These are phyloP conservation scores for Eretmochelys imbricata DNA, from an alignment of 2,113 vertebrate species.

Conservation along the genomic window DNA sequence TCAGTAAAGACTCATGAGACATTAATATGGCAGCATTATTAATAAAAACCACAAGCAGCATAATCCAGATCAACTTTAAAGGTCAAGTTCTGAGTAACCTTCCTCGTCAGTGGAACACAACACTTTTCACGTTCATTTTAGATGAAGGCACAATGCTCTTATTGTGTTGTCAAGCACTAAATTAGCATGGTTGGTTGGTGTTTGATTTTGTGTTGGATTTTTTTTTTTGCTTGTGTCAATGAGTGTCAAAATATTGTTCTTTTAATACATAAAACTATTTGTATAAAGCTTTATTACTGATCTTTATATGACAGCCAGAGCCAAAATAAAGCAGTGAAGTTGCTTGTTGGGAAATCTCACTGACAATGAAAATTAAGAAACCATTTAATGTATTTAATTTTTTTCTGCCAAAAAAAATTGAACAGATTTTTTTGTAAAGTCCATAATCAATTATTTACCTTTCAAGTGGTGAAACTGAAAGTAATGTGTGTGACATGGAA, in stretches of 20 bases:
- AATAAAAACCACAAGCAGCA: constrained; percentile 50
- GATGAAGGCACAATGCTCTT: constrained; percentile 68
- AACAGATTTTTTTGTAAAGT: constrained; percentile 42
- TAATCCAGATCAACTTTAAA: constrained; percentile 56
- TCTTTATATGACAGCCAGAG: constrained; percentile 79
- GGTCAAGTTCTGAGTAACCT: constrained; percentile 50
- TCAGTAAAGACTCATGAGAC: constrained; percentile 32
- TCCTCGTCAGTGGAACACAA: constrained; percentile 61
- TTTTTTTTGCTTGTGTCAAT: constrained; percentile 66
- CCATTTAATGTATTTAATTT: constrained; percentile 57
- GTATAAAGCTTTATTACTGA: constrained; percentile 79
- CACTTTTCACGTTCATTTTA: constrained; percentile 69
- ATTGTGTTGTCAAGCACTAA: constrained; percentile 75
- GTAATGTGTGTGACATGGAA: constrained; percentile 45
- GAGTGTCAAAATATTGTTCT: constrained; percentile 85
- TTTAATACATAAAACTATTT: constrained; percentile 79
- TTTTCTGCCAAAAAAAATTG: constrained; percentile 65
- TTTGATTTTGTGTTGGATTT: not conserved
- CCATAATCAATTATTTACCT: constrained; percentile 75
- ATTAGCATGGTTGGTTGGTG: constrained; percentile 39
- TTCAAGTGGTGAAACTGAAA: constrained; percentile 63
- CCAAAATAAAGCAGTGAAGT: constrained; percentile 79
- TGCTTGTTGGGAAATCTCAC: constrained; percentile 77
- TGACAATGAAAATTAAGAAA: constrained; percentile 74
- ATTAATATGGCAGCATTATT: constrained; percentile 44